Evolutionary conservation across 2,888 invertebrate genomes (phyloP).

Genomic region (Zygaena filipendulae): DNA sequence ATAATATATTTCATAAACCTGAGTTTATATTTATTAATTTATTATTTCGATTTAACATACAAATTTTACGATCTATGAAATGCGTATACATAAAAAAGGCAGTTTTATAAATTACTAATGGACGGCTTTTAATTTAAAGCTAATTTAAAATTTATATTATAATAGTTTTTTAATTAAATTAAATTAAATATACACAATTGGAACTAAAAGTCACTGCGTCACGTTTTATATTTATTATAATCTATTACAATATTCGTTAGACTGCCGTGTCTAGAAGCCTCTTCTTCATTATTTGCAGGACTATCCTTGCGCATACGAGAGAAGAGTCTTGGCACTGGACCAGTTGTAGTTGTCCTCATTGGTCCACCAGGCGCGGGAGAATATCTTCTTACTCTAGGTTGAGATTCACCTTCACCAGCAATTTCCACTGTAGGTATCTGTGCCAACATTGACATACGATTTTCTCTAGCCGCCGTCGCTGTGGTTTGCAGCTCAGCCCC

Average conservation of each 20-base stretch:
- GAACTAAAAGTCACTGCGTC: slow-evolving; percentile 38
- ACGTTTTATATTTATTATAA: slow-evolving; percentile 57
- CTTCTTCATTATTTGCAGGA: slow-evolving; percentile 29
- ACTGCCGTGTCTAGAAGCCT: slow-evolving; percentile 47
- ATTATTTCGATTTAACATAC: too few species aligned
- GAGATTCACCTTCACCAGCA: slow-evolving; percentile 29
- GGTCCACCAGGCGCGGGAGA: slow-evolving; percentile 49
- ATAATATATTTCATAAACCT: neutral
- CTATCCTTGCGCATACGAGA: slow-evolving; percentile 53
- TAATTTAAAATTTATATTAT: slow-evolving; percentile 29
- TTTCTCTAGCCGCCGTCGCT: slow-evolving; percentile 50
- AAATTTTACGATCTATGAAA: too few species aligned
- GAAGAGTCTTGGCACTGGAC: slow-evolving; percentile 53
- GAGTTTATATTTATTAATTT: too few species aligned
- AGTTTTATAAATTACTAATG: too few species aligned
- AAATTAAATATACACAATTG: slow-evolving; percentile 23
- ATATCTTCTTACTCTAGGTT: slow-evolving; percentile 44
- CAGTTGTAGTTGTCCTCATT: slow-evolving; percentile 34
- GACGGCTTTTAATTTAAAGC: slow-evolving; percentile 19
- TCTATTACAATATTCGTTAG: slow-evolving; percentile 62
- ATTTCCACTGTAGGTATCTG: slow-evolving; percentile 59
- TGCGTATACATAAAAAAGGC: too few species aligned
- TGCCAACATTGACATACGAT: slow-evolving; percentile 48
- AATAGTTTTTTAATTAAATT: neutral
- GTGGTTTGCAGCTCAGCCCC: slow-evolving; percentile 54